Conservation (phyloP, 1,140 invertebrate species). For the Leptinotarsa texana region DNA sequence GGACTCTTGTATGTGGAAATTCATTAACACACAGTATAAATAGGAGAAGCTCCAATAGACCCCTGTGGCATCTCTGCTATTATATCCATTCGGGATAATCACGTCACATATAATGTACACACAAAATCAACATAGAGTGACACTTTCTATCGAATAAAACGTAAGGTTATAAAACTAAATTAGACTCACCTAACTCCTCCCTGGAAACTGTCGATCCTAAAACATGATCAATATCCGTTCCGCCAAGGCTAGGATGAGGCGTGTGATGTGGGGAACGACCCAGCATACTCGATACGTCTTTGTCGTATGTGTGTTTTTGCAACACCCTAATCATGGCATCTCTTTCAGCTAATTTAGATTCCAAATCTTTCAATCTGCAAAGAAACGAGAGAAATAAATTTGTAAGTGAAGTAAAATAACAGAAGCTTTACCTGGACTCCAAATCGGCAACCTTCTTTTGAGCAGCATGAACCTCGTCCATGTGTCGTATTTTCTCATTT, state of each 20-base stretch:
- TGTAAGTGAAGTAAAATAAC: background rate
- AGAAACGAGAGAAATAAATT: background rate
- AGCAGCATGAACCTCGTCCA: conserved; percentile 82
- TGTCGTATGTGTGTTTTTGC: conserved; percentile 77
- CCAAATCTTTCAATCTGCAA: conserved; percentile 79
- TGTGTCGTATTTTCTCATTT: conserved; percentile 83
- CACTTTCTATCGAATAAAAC: too few relatives aligned
- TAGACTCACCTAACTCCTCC: conserved; percentile 57
- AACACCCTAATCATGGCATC: conserved; percentile 90
- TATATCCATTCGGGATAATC: too few relatives aligned
- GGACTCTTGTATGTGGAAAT: too few relatives aligned
- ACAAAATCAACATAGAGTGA: too few relatives aligned
- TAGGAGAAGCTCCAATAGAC: too few relatives aligned
- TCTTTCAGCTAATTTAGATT: conserved; percentile 84
- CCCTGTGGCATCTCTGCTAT: too few relatives aligned
- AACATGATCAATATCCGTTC: conserved; percentile 56
- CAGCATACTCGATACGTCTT: conserved; percentile 63
- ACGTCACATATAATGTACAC: too few relatives aligned
- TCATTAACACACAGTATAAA: too few relatives aligned
- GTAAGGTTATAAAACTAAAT: too few relatives aligned
- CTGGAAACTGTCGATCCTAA: conserved; percentile 54
- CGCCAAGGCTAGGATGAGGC: conserved; percentile 58
- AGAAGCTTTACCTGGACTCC: conserved; percentile 68
- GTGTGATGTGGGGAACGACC: conserved; percentile 60
- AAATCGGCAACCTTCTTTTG: conserved; percentile 83